Conservation (phyloP, 2,888 invertebrate genomes). For the Arge pagana region DNA sequence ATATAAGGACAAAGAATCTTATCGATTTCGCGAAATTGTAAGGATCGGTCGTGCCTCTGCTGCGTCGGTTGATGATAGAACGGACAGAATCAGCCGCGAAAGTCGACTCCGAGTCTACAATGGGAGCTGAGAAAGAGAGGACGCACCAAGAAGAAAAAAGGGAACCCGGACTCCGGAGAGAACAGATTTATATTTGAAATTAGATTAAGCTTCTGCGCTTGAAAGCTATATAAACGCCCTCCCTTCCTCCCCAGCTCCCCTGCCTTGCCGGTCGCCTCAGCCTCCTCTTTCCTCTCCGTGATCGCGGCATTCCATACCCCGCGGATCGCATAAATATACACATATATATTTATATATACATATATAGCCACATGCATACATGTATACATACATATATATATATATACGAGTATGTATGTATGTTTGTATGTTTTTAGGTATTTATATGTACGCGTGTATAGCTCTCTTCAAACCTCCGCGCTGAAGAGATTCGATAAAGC, state of each 20-base stretch:
- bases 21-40: too few relatives aligned
- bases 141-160: slow-evolving; percentile 33
- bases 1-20: too few relatives aligned
- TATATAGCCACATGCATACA: too few relatives aligned
- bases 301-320: slow-evolving; percentile 15
- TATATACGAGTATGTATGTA: too few relatives aligned
- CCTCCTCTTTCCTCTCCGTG: not conserved
- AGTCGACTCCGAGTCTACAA: slow-evolving; percentile 13
- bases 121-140: slow-evolving; percentile 27
- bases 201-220: slow-evolving; percentile 59
- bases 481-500: slow-evolving; percentile 54
- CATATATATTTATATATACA: too few relatives aligned
- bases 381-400: too few relatives aligned
- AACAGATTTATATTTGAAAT: slow-evolving; percentile 59
- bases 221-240: slow-evolving; percentile 58
- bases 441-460: too few relatives aligned
- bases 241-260: slow-evolving; percentile 37
- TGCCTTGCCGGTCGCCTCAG: slow-evolving; percentile 16
- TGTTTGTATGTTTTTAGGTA: too few relatives aligned
- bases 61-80: too few relatives aligned
- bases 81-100: too few relatives aligned
- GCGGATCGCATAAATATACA: too few relatives aligned
- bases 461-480: slow-evolving; percentile 46
- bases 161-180: slow-evolving; percentile 44
- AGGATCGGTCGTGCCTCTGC: too few relatives aligned